These are phyloP conservation scores for Oreonectes daqikongensis DNA, from an alignment of 2,797 vertebrate species.

Conservation along the genomic window DNA sequence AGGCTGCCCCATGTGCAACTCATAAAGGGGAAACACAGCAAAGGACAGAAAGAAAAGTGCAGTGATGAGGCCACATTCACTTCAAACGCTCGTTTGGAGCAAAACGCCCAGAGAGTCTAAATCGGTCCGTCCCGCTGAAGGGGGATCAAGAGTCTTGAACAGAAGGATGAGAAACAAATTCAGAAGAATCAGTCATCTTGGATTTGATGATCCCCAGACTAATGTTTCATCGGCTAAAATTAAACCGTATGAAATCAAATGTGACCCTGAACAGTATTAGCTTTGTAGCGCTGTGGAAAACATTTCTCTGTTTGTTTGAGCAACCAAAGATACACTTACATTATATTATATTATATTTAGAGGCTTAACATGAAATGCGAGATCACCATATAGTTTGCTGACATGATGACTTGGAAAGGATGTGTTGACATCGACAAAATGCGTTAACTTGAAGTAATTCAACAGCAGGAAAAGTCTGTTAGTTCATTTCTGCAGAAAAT, in stretches of 20 bases:
- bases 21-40: conserved; percentile 82
- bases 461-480: conserved; percentile 5
- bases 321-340: background rate
- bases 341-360: too few species aligned
- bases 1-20: conserved; percentile 80
- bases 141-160: conserved; percentile 28
- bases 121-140: conserved; percentile 20
- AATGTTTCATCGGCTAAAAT: background rate
- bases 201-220: conserved; percentile 6
- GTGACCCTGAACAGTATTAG: background rate
- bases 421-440: conserved; percentile 1
- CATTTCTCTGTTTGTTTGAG: background rate
- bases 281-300: background rate
- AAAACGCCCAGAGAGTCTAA: conserved; percentile 36
- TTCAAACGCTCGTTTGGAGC: conserved; percentile 75
- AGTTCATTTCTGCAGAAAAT: conserved; percentile 19
- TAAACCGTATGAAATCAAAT: background rate
- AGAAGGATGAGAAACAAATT: conserved; percentile 27
- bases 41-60: conserved; percentile 80
- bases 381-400: conserved; percentile 6
- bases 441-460: too few species aligned
- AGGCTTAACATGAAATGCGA: background rate
- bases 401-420: conserved; percentile 3
- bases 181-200: background rate
- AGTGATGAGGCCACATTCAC: conserved; percentile 81